phyloP scores from a whole-genome alignment of 1,140 invertebrate genomes.

The Drosophila neocordata region DNA sequence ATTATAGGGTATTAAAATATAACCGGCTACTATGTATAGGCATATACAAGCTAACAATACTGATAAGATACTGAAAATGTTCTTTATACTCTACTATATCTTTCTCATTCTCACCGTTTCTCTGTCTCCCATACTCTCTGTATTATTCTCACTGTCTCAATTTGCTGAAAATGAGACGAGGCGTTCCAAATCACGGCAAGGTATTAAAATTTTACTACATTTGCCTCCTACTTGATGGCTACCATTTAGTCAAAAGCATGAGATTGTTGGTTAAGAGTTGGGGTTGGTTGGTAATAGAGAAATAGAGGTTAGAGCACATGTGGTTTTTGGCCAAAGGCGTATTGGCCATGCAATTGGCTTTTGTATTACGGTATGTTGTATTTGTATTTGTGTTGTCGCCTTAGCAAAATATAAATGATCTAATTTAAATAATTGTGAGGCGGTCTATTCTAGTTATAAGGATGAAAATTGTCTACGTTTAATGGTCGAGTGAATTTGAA shows the following conservation, averaged over 20 bases:
- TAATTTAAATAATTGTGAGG: conserved; percentile 73
- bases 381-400: conserved; percentile 55
- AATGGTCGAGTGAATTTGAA: conserved; percentile 59
- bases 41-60: conserved; percentile 33
- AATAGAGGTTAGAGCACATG: conserved; percentile 51
- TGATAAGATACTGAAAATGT: conserved; percentile 68
- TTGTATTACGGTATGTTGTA: conserved; percentile 11
- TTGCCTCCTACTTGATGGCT: conserved; percentile 43
- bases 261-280: not conserved
- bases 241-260: conserved; percentile 16
- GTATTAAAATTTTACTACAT: conserved; percentile 72
- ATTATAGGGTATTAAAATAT: not conserved
- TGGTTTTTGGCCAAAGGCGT: conserved; percentile 37
- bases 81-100: conserved; percentile 46
- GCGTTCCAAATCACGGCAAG: conserved; percentile 41
- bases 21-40: not conserved
- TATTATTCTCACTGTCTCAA: conserved; percentile 4
- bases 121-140: not conserved
- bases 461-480: conserved; percentile 57
- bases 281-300: not conserved
- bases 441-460: conserved; percentile 1
- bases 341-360: conserved; percentile 64
- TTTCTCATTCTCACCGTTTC: conserved; percentile 20
- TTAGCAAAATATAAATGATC: conserved; percentile 73
- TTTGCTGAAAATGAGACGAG: conserved; percentile 1